phyloP scores from a whole-genome alignment of 1,140 invertebrate species.

The Arctopsyche grandis region DNA sequence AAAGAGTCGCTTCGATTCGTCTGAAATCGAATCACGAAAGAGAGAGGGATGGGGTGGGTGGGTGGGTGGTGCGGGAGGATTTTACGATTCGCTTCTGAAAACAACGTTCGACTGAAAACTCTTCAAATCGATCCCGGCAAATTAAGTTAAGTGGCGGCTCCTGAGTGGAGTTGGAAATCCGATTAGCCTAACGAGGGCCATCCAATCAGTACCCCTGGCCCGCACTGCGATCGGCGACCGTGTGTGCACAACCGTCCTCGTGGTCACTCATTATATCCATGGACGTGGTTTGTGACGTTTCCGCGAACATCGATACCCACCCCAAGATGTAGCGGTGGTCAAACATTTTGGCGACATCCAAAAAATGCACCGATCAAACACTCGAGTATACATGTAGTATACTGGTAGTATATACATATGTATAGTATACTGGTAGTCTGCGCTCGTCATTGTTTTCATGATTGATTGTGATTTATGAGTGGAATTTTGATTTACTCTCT shows the following conservation, averaged over 20 bases:
- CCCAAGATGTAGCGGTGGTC: too few relatives aligned
- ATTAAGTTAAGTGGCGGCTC: slow-evolving; percentile 47
- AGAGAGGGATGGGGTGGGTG: too few relatives aligned
- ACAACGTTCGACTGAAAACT: slow-evolving; percentile 40
- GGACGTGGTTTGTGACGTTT: slow-evolving; percentile 11
- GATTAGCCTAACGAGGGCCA: slow-evolving; percentile 51
- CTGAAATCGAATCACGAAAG: slow-evolving; percentile 20
- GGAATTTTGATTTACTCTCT: too few relatives aligned
- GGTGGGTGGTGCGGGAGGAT: background rate
- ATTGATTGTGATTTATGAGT: too few relatives aligned
- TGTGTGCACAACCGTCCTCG: background rate
- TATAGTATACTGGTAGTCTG: too few relatives aligned
- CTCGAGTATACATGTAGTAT: too few relatives aligned
- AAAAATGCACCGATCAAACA: too few relatives aligned
- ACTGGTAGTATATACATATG: too few relatives aligned
- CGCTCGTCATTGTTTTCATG: too few relatives aligned
- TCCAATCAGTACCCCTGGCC: slow-evolving; percentile 47
- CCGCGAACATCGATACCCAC: too few relatives aligned
- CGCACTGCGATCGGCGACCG: background rate
- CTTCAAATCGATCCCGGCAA: slow-evolving; percentile 50
- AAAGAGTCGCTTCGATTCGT: background rate
- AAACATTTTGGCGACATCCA: too few relatives aligned
- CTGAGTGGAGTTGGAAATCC: slow-evolving; percentile 48
- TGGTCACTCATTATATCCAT: slow-evolving; percentile 34
- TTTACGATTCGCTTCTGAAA: slow-evolving; percentile 24